These are phyloP conservation scores for Callinectes sapidus DNA, from an alignment of 2,888 invertebrate genomes.

Conservation along the genomic window DNA sequence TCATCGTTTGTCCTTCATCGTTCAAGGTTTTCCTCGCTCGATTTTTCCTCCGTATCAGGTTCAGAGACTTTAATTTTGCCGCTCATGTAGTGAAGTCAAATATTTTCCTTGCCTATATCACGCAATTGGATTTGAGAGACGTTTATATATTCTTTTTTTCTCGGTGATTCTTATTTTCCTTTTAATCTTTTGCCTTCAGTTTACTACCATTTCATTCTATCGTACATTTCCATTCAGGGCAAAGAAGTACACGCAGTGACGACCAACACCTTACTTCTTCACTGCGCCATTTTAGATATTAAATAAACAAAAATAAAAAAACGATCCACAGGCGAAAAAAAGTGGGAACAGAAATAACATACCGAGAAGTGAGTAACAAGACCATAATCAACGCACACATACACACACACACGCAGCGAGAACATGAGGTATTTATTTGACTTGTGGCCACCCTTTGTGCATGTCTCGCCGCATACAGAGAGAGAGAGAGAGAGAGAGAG, in stretches of 20 bases:
- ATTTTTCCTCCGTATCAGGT: not conserved
- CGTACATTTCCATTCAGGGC: no score
- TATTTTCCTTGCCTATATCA: not conserved
- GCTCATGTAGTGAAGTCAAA: not conserved
- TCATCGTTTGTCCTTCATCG: not conserved
- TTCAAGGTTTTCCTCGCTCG: not conserved
- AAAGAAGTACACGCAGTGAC: no score
- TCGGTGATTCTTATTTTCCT: not conserved
- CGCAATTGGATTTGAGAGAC: not conserved
- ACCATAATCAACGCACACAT: no score
- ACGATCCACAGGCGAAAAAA: no score
- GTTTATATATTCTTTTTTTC: not conserved
- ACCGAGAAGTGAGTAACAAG: no score
- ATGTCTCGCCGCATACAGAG: not conserved
- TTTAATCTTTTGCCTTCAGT: not conserved
- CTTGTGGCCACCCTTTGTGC: no score
- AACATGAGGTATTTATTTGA: no score
- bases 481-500: constrained; percentile 1
- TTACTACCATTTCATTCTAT: not conserved
- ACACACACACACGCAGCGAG: no score
- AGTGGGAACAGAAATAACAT: no score
- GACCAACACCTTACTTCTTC: no score
- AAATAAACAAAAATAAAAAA: no score
- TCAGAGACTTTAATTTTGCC: not conserved
- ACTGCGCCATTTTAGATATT: no score